phyloP scores from a whole-genome alignment of 2,888 invertebrate genomes.

The Caenorhabditis sinica region DNA sequence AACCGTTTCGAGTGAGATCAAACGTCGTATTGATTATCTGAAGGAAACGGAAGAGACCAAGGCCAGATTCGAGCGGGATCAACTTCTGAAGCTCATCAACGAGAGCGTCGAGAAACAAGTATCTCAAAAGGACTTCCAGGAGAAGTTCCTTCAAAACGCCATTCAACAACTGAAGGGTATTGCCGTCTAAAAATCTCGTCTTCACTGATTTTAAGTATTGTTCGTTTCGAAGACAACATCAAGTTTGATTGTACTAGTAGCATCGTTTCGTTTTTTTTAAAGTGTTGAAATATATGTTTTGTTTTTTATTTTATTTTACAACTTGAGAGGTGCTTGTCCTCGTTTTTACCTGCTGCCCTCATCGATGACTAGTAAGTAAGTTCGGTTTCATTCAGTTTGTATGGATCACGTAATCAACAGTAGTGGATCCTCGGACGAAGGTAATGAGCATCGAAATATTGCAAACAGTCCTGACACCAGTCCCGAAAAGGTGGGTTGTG shows the following conservation, averaged over 20 bases:
- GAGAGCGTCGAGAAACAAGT: conserved; percentile 86
- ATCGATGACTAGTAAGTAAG: too few species aligned
- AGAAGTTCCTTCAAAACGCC: conserved; percentile 80
- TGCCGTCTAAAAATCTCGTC: conserved; percentile 33
- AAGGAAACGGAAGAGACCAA: conserved; percentile 90
- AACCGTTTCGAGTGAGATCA: conserved; percentile 78
- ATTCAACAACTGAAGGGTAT: conserved; percentile 78
- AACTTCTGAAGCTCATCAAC: conserved; percentile 97
- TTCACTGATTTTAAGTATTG: conserved; percentile 4
- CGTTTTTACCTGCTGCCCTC: not conserved
- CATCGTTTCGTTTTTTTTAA: conserved; percentile 38
- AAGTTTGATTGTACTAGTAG: conserved; percentile 32
- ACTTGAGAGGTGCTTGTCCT: not conserved
- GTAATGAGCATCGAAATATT: conserved; percentile 3
- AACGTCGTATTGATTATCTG: conserved; percentile 89
- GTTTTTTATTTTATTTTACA: not conserved
- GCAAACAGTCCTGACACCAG: not conserved
- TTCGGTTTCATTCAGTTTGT: too few species aligned
- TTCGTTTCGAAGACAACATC: conserved; percentile 18
- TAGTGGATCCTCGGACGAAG: not conserved
- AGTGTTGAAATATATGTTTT: conserved; percentile 14
- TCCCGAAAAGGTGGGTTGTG: not conserved
- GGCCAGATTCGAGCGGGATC: conserved; percentile 92
- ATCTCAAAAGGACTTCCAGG: conserved; percentile 79
- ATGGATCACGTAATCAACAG: too few species aligned